A percentile compares a stretch with the other conserved stretches of the same genome.
Evolutionary conservation across 1,140 invertebrate species (phyloP).

Genomic region (Drosophila subobscura): DNA sequence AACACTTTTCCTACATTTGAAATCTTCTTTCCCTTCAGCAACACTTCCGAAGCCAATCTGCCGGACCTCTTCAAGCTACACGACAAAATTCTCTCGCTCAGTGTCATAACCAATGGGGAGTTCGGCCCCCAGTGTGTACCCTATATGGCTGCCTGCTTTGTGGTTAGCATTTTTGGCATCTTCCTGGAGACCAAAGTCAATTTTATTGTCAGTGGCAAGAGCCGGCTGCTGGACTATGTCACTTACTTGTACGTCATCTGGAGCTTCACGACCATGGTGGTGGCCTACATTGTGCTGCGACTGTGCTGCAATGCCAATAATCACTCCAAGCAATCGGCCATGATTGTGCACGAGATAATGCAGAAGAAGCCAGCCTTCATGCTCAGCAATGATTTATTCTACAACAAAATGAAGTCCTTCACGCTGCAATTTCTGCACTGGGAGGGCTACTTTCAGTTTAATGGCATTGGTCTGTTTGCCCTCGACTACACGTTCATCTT

Average conservation of each 20-base stretch:
- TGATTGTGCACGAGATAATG: slow-evolving; percentile 83
- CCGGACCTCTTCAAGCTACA: slow-evolving; percentile 78
- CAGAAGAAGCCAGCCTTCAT: slow-evolving; percentile 83
- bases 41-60: slow-evolving; percentile 69
- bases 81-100: slow-evolving; percentile 75
- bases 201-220: slow-evolving; percentile 74
- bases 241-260: slow-evolving; percentile 75
- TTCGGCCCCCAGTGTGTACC: slow-evolving; percentile 79
- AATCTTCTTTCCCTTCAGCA: no score
- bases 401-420: slow-evolving; percentile 83
- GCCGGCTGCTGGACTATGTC: slow-evolving; percentile 62
- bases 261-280: slow-evolving; percentile 75
- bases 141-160: slow-evolving; percentile 81
- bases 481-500: slow-evolving; percentile 83
- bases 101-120: slow-evolving; percentile 75
- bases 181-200: slow-evolving; percentile 82
- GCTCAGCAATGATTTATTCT: slow-evolving; percentile 80
- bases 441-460: slow-evolving; percentile 82
- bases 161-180: slow-evolving; percentile 79
- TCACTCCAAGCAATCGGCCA: slow-evolving; percentile 79
- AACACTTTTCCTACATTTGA: no score
- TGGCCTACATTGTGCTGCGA: slow-evolving; percentile 78
- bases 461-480: slow-evolving; percentile 78
- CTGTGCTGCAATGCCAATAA: slow-evolving; percentile 79
- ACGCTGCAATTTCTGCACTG: slow-evolving; percentile 81